Evolutionary conservation across 2,797 vertebrate genomes (phyloP).

Genomic region (Acanthis flammea): DNA sequence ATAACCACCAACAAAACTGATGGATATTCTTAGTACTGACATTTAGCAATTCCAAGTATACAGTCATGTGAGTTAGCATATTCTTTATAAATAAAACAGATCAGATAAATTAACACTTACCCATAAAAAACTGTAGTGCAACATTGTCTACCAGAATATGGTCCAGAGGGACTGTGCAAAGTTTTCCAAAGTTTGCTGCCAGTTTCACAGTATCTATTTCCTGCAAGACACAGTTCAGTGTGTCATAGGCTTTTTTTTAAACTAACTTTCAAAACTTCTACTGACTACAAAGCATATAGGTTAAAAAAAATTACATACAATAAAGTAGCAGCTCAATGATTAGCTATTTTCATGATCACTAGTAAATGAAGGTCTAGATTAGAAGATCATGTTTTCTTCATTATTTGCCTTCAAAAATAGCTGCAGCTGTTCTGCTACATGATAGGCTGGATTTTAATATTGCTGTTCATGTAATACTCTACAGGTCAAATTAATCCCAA

Average conservation of each 20-base stretch:
- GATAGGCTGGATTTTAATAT: not conserved
- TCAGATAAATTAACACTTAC: constrained; percentile 72
- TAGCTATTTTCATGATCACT: not conserved
- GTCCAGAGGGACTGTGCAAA: constrained; percentile 96
- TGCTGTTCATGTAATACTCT: not conserved
- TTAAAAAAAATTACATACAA: not conserved
- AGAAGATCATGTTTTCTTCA: not conserved
- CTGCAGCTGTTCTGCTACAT: not conserved
- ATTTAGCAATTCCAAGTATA: not conserved
- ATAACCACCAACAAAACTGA: not conserved
- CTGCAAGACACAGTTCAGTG: constrained; percentile 70
- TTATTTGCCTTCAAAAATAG: not conserved
- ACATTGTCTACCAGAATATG: constrained; percentile 98
- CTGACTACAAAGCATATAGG: not conserved
- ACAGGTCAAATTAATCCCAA: not conserved
- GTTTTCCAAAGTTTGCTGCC: constrained; percentile 95
- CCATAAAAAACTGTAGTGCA: constrained; percentile 99
- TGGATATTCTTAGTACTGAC: not conserved
- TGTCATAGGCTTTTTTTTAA: not conserved
- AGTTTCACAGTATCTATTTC: constrained; percentile 97
- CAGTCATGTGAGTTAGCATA: not conserved
- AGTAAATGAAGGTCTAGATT: not conserved
- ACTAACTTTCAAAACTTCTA: not conserved
- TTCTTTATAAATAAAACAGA: not conserved
- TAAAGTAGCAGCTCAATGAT: not conserved